These are phyloP conservation scores for Eulimnadia texana DNA, from an alignment of 1,140 invertebrate species.

Conservation along the genomic window DNA sequence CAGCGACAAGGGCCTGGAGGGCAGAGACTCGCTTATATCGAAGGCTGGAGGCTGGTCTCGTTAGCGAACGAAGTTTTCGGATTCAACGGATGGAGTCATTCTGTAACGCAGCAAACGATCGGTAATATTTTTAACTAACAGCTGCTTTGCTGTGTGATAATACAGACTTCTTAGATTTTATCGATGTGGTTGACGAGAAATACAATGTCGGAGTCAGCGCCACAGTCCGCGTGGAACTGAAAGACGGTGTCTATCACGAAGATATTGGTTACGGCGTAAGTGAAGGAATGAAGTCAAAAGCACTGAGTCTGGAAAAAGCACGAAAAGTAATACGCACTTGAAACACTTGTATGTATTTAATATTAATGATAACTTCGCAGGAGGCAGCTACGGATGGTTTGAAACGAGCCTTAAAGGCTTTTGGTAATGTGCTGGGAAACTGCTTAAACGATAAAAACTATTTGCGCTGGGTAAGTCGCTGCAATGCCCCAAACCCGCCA, in stretches of 20 bases:
- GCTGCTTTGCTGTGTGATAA: neutral
- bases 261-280: conserved; percentile 37
- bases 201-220: conserved; percentile 35
- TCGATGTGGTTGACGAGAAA: conserved; percentile 29
- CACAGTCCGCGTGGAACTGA: conserved; percentile 32
- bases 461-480: conserved; percentile 20
- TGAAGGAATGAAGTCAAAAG: conserved; percentile 35
- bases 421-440: conserved; percentile 35
- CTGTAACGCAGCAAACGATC: conserved; percentile 32
- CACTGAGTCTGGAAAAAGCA: conserved; percentile 33
- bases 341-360: neutral
- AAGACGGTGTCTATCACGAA: conserved; percentile 35
- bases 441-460: conserved; percentile 35
- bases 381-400: conserved; percentile 37
- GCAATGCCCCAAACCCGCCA: neutral
- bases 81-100: conserved; percentile 38
- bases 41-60: conserved; percentile 32
- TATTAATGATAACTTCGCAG: conserved; percentile 15
- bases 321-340: conserved; percentile 24
- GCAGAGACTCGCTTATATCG: conserved; percentile 34
- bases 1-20: conserved; percentile 32
- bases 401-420: conserved; percentile 34
- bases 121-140: conserved; percentile 22
- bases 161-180: conserved; percentile 28
- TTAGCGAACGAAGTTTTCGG: conserved; percentile 36